phyloP scores from a whole-genome alignment of 2,888 invertebrate species.

The Orgyia antiqua region DNA sequence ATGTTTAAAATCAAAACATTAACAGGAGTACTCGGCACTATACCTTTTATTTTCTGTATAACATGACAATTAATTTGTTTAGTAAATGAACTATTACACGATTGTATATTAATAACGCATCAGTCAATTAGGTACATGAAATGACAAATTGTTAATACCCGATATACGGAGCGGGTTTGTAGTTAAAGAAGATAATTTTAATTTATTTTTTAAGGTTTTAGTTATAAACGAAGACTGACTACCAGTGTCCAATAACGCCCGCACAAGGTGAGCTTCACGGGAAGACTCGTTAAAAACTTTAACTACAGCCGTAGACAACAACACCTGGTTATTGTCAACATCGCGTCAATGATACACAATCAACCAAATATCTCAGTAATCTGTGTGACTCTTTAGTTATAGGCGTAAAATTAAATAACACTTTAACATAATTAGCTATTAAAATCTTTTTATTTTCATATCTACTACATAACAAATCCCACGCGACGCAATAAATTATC shows the following conservation, averaged over 20 bases:
- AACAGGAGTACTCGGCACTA: no score
- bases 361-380: no score
- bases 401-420: background rate
- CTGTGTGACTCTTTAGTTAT: background rate
- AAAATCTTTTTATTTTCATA: no score
- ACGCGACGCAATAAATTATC: background rate
- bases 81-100: no score
- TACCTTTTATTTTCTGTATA: no score
- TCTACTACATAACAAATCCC: conserved; percentile 1
- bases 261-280: conserved; percentile 1
- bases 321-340: background rate
- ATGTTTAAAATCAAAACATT: no score
- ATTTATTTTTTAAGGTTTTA: conserved; percentile 2
- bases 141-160: conserved; percentile 4
- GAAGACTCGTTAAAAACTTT: background rate
- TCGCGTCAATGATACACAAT: no score
- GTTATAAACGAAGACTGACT: no score
- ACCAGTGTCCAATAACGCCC: conserved; percentile 5
- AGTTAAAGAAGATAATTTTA: background rate
- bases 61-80: no score
- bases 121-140: background rate
- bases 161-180: background rate
- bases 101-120: no score
- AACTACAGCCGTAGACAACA: no score
- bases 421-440: background rate